These are phyloP conservation scores for Gymnobelideus leadbeateri DNA, from an alignment of 2,113 vertebrate species.

Conservation along the genomic window DNA sequence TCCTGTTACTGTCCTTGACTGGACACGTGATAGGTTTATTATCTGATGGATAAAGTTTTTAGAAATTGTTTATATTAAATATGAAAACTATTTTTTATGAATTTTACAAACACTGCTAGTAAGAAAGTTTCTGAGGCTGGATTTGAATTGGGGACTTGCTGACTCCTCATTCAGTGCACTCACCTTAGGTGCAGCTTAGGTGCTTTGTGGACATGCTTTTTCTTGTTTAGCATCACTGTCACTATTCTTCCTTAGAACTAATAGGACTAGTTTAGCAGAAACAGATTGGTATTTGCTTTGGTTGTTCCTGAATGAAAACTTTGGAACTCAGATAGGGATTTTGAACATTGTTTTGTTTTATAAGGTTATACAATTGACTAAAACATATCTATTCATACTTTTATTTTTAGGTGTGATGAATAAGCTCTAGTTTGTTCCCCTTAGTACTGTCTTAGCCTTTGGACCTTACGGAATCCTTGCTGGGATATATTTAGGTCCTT, in stretches of 20 bases:
- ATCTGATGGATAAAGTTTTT: slow-evolving; percentile 38
- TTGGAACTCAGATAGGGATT: neutral
- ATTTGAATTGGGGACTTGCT: neutral
- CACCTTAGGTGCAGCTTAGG: neutral
- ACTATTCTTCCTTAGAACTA: neutral
- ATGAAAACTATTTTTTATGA: neutral
- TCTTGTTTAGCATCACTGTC: neutral
- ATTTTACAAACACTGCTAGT: neutral
- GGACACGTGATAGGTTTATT: neutral
- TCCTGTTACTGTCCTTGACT: slow-evolving; percentile 57
- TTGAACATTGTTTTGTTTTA: slow-evolving; percentile 56
- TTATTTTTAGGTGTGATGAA: slow-evolving; percentile 30
- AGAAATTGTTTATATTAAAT: slow-evolving; percentile 31
- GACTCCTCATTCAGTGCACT: neutral
- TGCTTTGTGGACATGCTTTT: neutral
- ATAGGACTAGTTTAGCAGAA: neutral
- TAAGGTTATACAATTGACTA: neutral
- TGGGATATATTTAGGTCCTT: slow-evolving; percentile 43
- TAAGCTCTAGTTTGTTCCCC: neutral
- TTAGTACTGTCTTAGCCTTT: neutral
- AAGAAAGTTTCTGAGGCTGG: neutral
- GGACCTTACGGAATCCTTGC: slow-evolving; percentile 33
- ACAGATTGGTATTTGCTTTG: neutral
- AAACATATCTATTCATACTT: neutral
- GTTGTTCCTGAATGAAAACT: neutral